Evolutionary conservation across 1,140 invertebrate genomes (phyloP).

Genomic region (Euwallacea similis): DNA sequence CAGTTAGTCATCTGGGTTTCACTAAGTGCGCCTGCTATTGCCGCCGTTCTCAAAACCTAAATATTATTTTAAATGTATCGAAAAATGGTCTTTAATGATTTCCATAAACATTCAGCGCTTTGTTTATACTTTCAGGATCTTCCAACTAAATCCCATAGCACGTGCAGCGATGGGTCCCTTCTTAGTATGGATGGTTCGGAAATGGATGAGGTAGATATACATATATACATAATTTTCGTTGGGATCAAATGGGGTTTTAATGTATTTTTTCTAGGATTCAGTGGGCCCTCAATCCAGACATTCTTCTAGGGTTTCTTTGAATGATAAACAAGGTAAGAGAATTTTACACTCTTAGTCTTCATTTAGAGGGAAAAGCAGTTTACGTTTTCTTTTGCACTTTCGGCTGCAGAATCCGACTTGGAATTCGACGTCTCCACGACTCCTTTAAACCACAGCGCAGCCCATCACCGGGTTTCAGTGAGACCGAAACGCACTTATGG

Average conservation of each 20-base stretch:
- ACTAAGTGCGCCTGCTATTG: constrained; percentile 6
- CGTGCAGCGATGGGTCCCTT: constrained; percentile 71
- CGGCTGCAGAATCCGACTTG: constrained; percentile 45
- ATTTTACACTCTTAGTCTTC: constrained; percentile 2
- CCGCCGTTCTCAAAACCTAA: constrained; percentile 18
- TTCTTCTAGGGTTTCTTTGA: constrained; percentile 58
- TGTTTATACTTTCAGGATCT: constrained; percentile 54
- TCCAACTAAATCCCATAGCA: constrained; percentile 66
- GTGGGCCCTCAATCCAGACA: constrained; percentile 54
- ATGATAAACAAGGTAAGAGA: constrained; percentile 49
- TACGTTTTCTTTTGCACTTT: background rate
- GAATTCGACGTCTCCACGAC: constrained; percentile 53
- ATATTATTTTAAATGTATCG: constrained; percentile 23
- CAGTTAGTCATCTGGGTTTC: constrained; percentile 23
- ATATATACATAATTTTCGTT: background rate
- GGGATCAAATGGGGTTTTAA: background rate
- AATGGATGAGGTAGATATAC: constrained; percentile 61
- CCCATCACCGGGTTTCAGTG: constrained; percentile 75
- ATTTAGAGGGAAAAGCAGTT: background rate
- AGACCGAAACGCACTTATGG: constrained; percentile 73
- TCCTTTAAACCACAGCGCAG: constrained; percentile 75
- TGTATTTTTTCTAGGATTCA: constrained; percentile 52
- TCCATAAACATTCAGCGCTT: background rate
- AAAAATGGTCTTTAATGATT: background rate
- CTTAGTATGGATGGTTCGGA: constrained; percentile 73